Evolutionary conservation across 2,113 vertebrate genomes (phyloP), one percentile per base, ranked within the genome.

Genomic region (Pygoscelis antarcticus): DNA sequence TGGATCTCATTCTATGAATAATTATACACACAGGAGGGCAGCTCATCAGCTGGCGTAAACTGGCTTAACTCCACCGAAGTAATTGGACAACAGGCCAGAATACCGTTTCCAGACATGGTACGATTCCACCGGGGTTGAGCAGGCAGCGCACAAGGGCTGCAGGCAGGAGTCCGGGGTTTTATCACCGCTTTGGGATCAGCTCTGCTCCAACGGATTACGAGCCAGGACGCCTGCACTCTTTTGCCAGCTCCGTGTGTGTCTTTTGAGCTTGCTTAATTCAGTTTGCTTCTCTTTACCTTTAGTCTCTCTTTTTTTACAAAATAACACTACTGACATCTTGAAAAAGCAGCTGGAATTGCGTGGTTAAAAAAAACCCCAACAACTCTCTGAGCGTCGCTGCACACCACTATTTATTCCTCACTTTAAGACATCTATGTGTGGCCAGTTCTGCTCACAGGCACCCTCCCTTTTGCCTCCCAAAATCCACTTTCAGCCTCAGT

Each of bases 1-100:
- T 84, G 91, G 93, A 52, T 82, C 68, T 88, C 83, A 18, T 62
- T 86, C 72, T 26, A 68, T 91, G 93, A 97, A 18, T 89, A 83
- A 95, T 88, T 79, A 94, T 66, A 93, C 90, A 89, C 55, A 90
- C 62, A 96, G 96, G 92, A 90, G 92, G 93, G 70, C 83, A 93
- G 94, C 89, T 72, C 87, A 85, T 82, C 93, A 88, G 95, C 85
- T 92, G 94, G 76, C 7, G 60, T 87, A 32, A 92, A 90, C 92
- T 83, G 95, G 86, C 83, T 85, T 16, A 58, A 78, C 70, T 93
- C 90, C 80, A 78, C 60, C 16, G 0, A 27, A 69, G 83, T 60
- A 52, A 74, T 21, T 58, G 90, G 90, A 91, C 88, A 66, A 46
- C 38, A 15, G 88, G 91, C 72, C 76, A 44, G 88, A 44, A 44